phyloP scores from a whole-genome alignment of 1,140 invertebrate genomes.

The Drosophila persimilis region DNA sequence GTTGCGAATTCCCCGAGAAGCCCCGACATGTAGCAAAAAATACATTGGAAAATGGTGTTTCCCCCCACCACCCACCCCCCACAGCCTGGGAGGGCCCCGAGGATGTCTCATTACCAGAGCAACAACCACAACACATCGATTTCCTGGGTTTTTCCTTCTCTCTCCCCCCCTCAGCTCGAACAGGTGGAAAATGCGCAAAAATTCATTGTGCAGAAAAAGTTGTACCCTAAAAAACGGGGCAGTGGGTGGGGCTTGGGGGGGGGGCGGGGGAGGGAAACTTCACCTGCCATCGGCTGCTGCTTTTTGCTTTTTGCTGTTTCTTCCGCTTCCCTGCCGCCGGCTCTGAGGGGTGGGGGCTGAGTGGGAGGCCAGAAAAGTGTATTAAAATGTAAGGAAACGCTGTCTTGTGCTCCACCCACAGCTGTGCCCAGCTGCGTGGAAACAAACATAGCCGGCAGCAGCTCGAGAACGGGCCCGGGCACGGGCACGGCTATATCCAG shows the following conservation, averaged over 20 bases:
- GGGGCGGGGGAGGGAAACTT: neutral
- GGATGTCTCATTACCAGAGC: constrained; percentile 59
- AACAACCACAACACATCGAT: constrained; percentile 77
- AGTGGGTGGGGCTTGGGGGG: neutral
- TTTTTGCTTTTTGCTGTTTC: constrained; percentile 70
- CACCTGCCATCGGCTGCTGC: constrained; percentile 71
- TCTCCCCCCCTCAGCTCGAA: constrained; percentile 44
- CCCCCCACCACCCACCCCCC: neutral
- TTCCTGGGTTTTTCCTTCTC: constrained; percentile 25
- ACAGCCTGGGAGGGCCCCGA: constrained; percentile 2
- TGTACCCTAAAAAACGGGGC: constrained; percentile 31
- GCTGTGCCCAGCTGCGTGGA: constrained; percentile 76
- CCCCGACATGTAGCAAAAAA: constrained; percentile 21
- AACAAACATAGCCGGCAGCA: constrained; percentile 43
- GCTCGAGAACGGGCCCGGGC: constrained; percentile 1
- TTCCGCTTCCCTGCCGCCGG: constrained; percentile 3
- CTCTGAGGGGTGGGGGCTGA: neutral
- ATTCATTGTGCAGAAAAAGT: constrained; percentile 81
- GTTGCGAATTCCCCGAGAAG: constrained; percentile 43
- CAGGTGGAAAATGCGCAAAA: constrained; percentile 81
- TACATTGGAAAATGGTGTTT: constrained; percentile 53
- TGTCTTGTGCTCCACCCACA: constrained; percentile 34
- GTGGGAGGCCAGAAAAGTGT: constrained; percentile 57
- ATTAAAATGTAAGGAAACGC: constrained; percentile 72
- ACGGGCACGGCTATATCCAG: too few relatives aligned